Percentiles rank a stretch among this genome's conserved stretches.
phyloP scores from a whole-genome alignment of 2,113 vertebrate species.

The Bolborhynchus lineola region DNA sequence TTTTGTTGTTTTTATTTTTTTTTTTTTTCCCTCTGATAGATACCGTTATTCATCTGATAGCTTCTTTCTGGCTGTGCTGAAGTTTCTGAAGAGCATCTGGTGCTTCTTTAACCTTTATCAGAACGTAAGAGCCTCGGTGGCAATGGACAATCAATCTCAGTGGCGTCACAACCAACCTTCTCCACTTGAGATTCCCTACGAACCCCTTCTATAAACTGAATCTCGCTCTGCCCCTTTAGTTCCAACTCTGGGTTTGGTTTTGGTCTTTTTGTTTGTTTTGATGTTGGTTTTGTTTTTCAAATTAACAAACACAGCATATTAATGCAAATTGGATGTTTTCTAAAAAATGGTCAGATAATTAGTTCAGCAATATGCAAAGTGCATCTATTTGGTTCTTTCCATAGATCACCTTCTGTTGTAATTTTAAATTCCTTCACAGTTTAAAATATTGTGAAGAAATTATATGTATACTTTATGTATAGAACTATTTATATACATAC shows the following conservation, averaged over 20 bases:
- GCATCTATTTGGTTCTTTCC: constrained; percentile 74
- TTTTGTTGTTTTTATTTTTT: constrained; percentile 8
- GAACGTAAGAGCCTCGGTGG: constrained; percentile 12
- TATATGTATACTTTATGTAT: constrained; percentile 74
- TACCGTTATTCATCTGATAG: constrained; percentile 1
- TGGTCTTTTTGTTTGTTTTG: not conserved
- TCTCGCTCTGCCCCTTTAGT: constrained; percentile 24
- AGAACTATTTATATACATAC: constrained; percentile 75
- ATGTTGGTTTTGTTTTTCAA: not conserved
- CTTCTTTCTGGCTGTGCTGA: constrained; percentile 40
- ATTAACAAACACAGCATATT: constrained; percentile 71
- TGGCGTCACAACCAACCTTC: constrained; percentile 21
- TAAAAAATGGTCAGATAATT: constrained; percentile 73
- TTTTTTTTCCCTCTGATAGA: not conserved
- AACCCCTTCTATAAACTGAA: constrained; percentile 13
- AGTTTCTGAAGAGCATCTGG: constrained; percentile 45
- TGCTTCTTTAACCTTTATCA: constrained; percentile 24
- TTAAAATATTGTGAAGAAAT: constrained; percentile 85
- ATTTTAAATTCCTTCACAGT: constrained; percentile 79
- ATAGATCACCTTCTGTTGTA: constrained; percentile 69
- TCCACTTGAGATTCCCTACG: not conserved
- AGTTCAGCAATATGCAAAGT: constrained; percentile 70
- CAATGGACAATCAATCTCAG: constrained; percentile 8
- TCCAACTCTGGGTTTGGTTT: constrained; percentile 4
- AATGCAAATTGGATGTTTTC: constrained; percentile 62